These are phyloP conservation scores for Drosophila phalerata DNA, from an alignment of 2,888 invertebrate species.

Conservation along the genomic window DNA sequence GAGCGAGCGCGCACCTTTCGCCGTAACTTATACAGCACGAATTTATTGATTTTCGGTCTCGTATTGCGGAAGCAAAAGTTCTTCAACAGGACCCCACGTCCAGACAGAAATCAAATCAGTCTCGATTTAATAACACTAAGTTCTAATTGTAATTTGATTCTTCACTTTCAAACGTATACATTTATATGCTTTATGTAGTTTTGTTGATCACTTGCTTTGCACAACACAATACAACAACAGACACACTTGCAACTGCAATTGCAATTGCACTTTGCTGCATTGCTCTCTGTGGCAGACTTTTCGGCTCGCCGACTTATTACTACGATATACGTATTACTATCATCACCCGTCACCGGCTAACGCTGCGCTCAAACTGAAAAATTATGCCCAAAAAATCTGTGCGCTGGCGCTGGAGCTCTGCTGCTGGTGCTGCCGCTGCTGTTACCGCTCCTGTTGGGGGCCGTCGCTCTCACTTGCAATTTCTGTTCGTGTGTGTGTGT, in stretches of 20 bases:
- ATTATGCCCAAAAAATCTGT: slow-evolving; percentile 76
- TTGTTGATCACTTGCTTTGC: slow-evolving; percentile 31
- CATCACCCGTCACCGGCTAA: slow-evolving; percentile 81
- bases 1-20: slow-evolving; percentile 82
- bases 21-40: slow-evolving; percentile 84
- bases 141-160: slow-evolving; percentile 12
- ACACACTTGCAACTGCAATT: slow-evolving; percentile 33
- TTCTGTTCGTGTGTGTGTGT: slow-evolving; percentile 49
- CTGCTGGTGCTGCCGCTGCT: slow-evolving; percentile 28
- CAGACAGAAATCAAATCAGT: slow-evolving; percentile 45
- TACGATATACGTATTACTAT: slow-evolving; percentile 74
- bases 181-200: slow-evolving; percentile 7
- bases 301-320: slow-evolving; percentile 69
- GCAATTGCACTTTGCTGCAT: slow-evolving; percentile 52
- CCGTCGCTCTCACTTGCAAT: slow-evolving; percentile 65
- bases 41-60: slow-evolving; percentile 83
- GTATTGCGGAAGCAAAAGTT: slow-evolving; percentile 77
- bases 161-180: slow-evolving; percentile 2
- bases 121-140: slow-evolving; percentile 21
- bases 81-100: slow-evolving; percentile 60
- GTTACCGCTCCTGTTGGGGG: slow-evolving; percentile 23
- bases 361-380: slow-evolving; percentile 78
- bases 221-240: slow-evolving; percentile 23
- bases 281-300: slow-evolving; percentile 51
- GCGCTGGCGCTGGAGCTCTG: slow-evolving; percentile 73